phyloP scores from a whole-genome alignment of 2,888 invertebrate genomes.

The Clistopyga incitator region DNA sequence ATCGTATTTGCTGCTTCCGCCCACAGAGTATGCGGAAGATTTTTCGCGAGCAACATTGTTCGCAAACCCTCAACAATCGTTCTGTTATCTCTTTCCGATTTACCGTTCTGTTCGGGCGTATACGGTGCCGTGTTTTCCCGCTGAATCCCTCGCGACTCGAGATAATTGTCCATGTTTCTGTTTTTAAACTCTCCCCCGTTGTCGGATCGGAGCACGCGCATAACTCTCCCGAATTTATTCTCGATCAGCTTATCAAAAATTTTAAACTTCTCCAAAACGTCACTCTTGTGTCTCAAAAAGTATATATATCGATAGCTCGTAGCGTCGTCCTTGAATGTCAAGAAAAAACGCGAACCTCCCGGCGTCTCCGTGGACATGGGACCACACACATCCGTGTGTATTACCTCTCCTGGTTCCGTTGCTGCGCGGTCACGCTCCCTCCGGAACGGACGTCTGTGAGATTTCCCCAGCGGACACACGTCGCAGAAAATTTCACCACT shows the following conservation, averaged over 20 bases:
- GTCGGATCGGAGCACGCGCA: slow-evolving; percentile 58
- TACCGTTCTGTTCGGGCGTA: slow-evolving; percentile 24
- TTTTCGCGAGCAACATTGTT: slow-evolving; percentile 30
- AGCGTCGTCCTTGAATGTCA: slow-evolving; percentile 71
- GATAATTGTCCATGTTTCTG: slow-evolving; percentile 41
- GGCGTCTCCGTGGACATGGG: slow-evolving; percentile 69
- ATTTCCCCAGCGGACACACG: slow-evolving; percentile 32
- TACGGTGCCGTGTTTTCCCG: slow-evolving; percentile 37
- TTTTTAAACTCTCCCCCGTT: slow-evolving; percentile 62
- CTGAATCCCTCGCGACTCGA: slow-evolving; percentile 52
- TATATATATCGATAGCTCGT: slow-evolving; percentile 67
- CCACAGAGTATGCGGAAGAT: slow-evolving; percentile 2
- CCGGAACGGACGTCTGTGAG: slow-evolving; percentile 56
- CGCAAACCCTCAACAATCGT: slow-evolving; percentile 25
- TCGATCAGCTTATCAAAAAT: slow-evolving; percentile 55
- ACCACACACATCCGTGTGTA: slow-evolving; percentile 69
- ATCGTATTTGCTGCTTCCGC: slow-evolving; percentile 34
- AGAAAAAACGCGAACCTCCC: slow-evolving; percentile 68
- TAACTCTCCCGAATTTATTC: slow-evolving; percentile 58
- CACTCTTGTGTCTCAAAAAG: slow-evolving; percentile 63
- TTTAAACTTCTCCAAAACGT: slow-evolving; percentile 66
- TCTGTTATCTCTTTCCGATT: slow-evolving; percentile 13
- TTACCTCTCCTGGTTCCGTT: slow-evolving; percentile 49
- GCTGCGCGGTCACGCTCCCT: background rate
- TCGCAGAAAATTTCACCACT: slow-evolving; percentile 39